Percentiles rank a stretch among this genome's conserved stretches.
Conservation (phyloP, 2,113 vertebrate genomes). For the Rhea americana region DNA sequence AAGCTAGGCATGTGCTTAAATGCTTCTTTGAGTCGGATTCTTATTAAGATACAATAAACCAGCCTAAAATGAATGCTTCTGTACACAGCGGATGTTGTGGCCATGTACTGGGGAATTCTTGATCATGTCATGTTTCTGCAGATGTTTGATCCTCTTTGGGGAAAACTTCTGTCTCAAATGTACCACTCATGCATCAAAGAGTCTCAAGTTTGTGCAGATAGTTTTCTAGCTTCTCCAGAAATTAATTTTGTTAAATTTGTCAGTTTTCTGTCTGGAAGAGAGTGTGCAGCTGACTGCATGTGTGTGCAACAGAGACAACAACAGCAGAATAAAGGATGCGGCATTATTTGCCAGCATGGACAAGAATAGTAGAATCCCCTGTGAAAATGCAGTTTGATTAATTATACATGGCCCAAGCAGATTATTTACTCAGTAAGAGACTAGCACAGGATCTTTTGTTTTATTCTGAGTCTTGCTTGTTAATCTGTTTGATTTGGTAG, state of each 20-base stretch:
- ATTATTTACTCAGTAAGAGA: conserved; percentile 69
- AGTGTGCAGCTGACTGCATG: background rate
- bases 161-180: background rate
- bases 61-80: background rate
- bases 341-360: conserved; percentile 8
- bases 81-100: background rate
- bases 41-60: background rate
- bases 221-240: background rate
- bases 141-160: background rate
- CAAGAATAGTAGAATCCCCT: background rate
- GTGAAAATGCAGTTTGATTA: conserved; percentile 63
- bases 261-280: background rate
- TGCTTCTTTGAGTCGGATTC: background rate
- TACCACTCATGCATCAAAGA: background rate
- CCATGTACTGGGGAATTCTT: background rate
- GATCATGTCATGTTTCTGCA: background rate
- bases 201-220: background rate
- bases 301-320: background rate
- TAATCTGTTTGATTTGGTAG: conserved; percentile 61
- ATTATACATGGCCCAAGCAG: conserved; percentile 55
- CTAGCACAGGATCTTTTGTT: conserved; percentile 32
- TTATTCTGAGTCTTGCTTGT: conserved; percentile 41
- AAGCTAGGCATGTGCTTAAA: background rate
- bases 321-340: background rate
- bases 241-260: background rate